Base-by-base conservation (phyloP, 2,888 invertebrate genomes). In the Antitype chi region DNA sequence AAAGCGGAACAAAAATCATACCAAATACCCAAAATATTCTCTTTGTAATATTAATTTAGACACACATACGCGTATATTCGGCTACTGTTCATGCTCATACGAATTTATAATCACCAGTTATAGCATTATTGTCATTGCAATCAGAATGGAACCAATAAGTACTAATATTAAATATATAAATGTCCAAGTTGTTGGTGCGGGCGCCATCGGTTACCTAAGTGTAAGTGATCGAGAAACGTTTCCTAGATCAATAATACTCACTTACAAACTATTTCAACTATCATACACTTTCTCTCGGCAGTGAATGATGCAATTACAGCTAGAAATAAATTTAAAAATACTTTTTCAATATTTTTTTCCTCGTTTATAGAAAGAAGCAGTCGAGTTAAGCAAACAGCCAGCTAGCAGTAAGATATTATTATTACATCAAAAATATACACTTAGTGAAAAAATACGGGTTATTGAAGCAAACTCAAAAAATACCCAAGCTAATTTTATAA, bases 201-300 rank as follows among this genome's bases (percentile, higher is more conserved):
- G 32, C 70, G 63, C 66, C 28, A 11, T 43, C 43, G 9, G 68
- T 81, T 81, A 81, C 69, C 72, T 81, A 72, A 84, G 79, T 69
- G 2, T 64, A 64, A 84, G 75, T 62, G 75, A 80, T 74, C 81
- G 68, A 55, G 71, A 71, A 84, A 84, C 81, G 57, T 80, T 85
- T 82, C 85, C 82, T 85, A 68, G 71, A 76, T 60, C 85, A 81
- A 69, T 53, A 75, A 71, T 32, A 78, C 82, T 69, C 53, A 73
- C 73, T 81, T 64, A 66, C 52, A 64, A 81, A 81, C 47, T 60
- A 62, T 84, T 81, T 70, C 73, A 84, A 84, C 57, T 70, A 85
- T 69, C 23, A 70, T 52, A 66, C 70, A 71, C 85, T 85, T 74
- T 82, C 82, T 71, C 85, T 71, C 25, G 28, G 28, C 52, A n/a